These are phyloP conservation scores for Synanceia verrucosa DNA, from an alignment of 2,797 vertebrate genomes.

Conservation along the genomic window DNA sequence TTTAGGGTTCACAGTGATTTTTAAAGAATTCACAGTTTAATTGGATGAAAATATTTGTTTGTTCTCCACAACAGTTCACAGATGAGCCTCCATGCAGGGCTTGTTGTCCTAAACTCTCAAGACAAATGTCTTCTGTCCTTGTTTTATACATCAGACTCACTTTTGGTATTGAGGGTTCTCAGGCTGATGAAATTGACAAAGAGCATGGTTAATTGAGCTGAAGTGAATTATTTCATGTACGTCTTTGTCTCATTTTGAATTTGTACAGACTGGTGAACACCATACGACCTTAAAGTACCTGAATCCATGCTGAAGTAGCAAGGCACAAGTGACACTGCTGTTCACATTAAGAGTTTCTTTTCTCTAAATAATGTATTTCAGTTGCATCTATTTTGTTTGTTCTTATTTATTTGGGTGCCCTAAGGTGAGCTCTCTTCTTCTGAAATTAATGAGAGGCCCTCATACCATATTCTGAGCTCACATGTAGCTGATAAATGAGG, in stretches of 20 bases:
- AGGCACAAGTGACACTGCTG: not conserved
- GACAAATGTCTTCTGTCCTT: not conserved
- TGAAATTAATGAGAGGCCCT: conserved; percentile 15
- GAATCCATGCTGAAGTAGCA: conserved; percentile 41
- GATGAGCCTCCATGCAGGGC: not conserved
- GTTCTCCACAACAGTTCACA: not conserved
- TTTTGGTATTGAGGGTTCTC: conserved; percentile 3
- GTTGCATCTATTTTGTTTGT: conserved; percentile 39
- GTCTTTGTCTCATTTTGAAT: conserved; percentile 1
- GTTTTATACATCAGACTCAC: conserved; percentile 25
- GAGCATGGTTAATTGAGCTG: not conserved
- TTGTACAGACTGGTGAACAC: conserved; percentile 27
- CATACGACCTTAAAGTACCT: conserved; percentile 58
- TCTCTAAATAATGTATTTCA: conserved; percentile 11
- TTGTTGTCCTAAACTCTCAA: not conserved
- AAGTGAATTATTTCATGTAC: not conserved
- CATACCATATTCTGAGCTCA: conserved; percentile 7
- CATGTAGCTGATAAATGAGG: conserved; percentile 24
- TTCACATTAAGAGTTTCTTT: not conserved
- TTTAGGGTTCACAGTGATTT: not conserved
- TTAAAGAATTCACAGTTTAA: conserved; percentile 11
- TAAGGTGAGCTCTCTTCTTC: conserved; percentile 40
- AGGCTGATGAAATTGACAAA: not conserved
- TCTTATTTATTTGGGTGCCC: conserved; percentile 81
- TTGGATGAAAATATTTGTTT: not conserved